Evolutionary conservation across 2,113 vertebrate species (phyloP).

Genomic region (Myrmecophaga tridactyla): DNA sequence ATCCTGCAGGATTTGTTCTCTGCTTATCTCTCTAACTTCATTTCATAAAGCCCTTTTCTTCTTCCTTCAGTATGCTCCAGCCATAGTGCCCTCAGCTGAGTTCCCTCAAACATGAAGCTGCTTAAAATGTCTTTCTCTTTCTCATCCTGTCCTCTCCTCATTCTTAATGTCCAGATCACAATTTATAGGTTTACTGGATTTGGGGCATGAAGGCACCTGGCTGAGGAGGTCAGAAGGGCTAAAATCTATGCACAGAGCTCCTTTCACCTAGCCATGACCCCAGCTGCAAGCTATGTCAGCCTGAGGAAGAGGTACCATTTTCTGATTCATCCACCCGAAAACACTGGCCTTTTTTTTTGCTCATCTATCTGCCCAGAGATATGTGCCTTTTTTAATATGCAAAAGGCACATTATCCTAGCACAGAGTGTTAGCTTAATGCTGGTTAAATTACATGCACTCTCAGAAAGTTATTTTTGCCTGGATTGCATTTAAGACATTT

Average conservation of each 20-base stretch:
- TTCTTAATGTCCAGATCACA: too few species aligned
- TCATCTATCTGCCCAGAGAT: not conserved
- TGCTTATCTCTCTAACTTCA: not conserved
- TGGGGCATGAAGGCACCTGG: too few species aligned
- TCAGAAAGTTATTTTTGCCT: not conserved
- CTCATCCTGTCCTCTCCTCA: not conserved
- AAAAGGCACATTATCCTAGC: not conserved
- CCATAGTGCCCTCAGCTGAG: too few species aligned
- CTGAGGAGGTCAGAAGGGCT: too few species aligned
- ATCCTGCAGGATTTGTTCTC: not conserved
- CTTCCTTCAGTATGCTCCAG: too few species aligned
- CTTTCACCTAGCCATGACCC: not conserved
- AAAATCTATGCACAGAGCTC: not conserved
- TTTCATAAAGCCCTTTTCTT: not conserved
- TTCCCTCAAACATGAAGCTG: not conserved
- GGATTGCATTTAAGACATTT: not conserved
- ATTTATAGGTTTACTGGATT: too few species aligned
- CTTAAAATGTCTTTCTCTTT: not conserved
- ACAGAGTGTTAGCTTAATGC: not conserved
- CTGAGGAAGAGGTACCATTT: not conserved
- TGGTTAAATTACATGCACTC: not conserved
- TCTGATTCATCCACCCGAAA: not conserved
- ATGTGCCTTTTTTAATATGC: not conserved
- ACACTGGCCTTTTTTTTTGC: not conserved
- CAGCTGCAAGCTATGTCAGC: not conserved